Evolutionary conservation across 2,797 vertebrate genomes (phyloP), one percentile per base, ranked within the genome.

Genomic region (Anguilla megastoma): DNA sequence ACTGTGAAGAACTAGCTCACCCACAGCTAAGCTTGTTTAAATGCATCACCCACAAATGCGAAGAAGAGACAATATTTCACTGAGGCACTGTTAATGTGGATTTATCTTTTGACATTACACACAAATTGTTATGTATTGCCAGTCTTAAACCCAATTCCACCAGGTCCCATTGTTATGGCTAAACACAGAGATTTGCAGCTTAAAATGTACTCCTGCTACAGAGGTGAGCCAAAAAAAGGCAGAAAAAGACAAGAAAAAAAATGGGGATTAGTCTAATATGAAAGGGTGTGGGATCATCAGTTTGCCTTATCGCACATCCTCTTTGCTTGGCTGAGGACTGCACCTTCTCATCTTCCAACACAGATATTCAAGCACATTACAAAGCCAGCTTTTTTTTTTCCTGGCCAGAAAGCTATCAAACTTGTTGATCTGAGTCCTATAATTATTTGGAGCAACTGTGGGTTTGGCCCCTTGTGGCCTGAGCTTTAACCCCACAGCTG

Each of bases 201-300:
- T 89, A 88, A 92, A 85, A 86, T 87, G 79, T 90, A 89, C 88
- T 86, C 85, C 83, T 86, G 74, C 63, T 90, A 89, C 88, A 90
- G 76, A 90, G 88, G 87, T 90, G 83, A 86, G 85, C 63, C 58
- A 41, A 85, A 89, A 87, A 89, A 89, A 66, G 54, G 0, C 7
- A 66, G n/a, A 66, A 66, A n/a, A 69, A 69, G n/a, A 69, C 24
- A 69, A 27, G 24, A 69, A 58, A 58, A n/a, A 27, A 27, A 69
- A 69, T 69, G 9, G 86, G 89, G 89, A 90, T 89, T 90, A 91
- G 84, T 83, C 54, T 52, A 88, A 91, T 90, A 88, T 87, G 74
- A 86, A 88, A 85, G 87, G 87, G 84, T 54, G n/a, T n/a, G 56
- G 87, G 88, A 88, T 90, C 90, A 89, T 91, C 89, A 84, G n/a